Percentiles rank a stretch among this genome's conserved stretches.
Evolutionary conservation across 2,113 vertebrate genomes (phyloP).

Genomic region (Brienomyrus longianalis): DNA sequence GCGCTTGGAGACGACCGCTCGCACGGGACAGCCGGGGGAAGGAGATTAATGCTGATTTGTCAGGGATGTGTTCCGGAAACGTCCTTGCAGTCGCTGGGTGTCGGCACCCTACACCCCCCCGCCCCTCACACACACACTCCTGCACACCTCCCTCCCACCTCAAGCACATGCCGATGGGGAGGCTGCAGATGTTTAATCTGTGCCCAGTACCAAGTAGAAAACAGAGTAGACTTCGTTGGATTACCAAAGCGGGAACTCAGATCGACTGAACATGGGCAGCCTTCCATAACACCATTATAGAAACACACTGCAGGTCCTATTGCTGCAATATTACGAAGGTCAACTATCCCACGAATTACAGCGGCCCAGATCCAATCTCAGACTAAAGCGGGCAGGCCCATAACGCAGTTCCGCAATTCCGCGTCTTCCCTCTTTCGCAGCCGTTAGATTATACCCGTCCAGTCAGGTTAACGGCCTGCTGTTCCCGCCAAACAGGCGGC

Average conservation of each 20-base stretch:
- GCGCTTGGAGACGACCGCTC: not conserved
- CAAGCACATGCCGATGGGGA: not conserved
- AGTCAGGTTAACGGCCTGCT: not conserved
- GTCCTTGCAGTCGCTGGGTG: conserved; percentile 21
- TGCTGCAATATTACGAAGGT: not conserved
- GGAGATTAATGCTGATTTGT: conserved; percentile 33
- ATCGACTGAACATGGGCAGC: not conserved
- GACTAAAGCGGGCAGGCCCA: not conserved
- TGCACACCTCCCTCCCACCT: not conserved
- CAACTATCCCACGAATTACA: not conserved
- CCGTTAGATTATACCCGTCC: not conserved
- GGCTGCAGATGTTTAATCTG: not conserved
- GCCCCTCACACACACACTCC: not conserved
- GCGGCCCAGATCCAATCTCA: not conserved
- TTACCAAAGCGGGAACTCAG: not conserved
- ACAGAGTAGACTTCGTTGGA: not conserved
- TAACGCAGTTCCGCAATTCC: not conserved
- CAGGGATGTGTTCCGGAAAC: conserved; percentile 28
- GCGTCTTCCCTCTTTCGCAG: not conserved
- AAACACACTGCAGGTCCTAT: not conserved
- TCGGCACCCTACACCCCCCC: not conserved
- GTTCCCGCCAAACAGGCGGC: not conserved
- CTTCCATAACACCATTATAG: not conserved
- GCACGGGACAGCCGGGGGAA: not conserved
- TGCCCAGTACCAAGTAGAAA: not conserved